A percentile compares a stretch with the other conserved stretches of the same genome.
Conservation (phyloP, 2,888 invertebrate genomes). For the Automeris io region DNA sequence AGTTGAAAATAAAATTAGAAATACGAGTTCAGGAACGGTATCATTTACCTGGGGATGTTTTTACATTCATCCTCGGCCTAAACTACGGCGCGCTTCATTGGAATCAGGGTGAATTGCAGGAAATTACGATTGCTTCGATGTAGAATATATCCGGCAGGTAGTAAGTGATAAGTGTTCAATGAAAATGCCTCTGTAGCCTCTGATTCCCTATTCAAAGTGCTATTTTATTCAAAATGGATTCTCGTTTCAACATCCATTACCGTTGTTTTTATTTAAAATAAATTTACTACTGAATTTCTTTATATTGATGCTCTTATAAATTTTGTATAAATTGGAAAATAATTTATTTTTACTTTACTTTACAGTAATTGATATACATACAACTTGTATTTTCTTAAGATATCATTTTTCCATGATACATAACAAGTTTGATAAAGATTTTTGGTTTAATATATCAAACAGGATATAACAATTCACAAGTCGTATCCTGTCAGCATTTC, state of each 20-base stretch:
- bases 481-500: conserved; percentile 47
- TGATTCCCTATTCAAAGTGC: conserved; percentile 17
- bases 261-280: conserved; percentile 14
- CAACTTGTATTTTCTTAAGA: too few species aligned
- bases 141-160: conserved; percentile 23
- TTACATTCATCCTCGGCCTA: conserved; percentile 9
- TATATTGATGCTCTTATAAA: conserved; percentile 16
- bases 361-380: not conserved
- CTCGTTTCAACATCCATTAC: conserved; percentile 15
- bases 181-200: conserved; percentile 20
- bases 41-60: conserved; percentile 13
- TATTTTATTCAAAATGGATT: conserved; percentile 27
- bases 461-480: not conserved
- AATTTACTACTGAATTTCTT: conserved; percentile 15
- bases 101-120: conserved; percentile 26
- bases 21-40: too few species aligned
- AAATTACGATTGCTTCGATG: conserved; percentile 33
- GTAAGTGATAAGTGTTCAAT: conserved; percentile 27
- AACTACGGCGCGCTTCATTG: conserved; percentile 28
- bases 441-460: not conserved
- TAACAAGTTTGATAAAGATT: not conserved
- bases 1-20: too few species aligned
- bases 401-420: too few species aligned
- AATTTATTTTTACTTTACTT: conserved; percentile 1
- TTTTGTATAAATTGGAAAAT: not conserved